phyloP scores from a whole-genome alignment of 2,113 vertebrate species.

The Serinus canaria region DNA sequence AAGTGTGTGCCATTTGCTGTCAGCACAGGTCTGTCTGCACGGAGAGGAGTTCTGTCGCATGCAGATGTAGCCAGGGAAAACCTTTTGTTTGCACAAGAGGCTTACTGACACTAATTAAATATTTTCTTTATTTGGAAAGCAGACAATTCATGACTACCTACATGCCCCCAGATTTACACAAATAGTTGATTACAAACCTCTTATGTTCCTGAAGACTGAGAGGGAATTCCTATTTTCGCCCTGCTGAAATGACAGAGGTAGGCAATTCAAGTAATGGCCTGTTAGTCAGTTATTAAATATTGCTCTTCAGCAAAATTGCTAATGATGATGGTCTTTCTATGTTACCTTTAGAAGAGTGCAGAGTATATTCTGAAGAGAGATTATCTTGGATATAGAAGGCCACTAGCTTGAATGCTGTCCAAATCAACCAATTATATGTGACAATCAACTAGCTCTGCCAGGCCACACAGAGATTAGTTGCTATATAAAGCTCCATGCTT shows the following conservation, averaged over 20 bases:
- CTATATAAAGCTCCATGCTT: slow-evolving; percentile 11
- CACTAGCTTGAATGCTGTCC: slow-evolving; percentile 31
- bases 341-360: slow-evolving; percentile 10
- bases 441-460: slow-evolving; percentile 28
- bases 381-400: slow-evolving; percentile 15
- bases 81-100: not conserved
- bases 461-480: slow-evolving; percentile 20
- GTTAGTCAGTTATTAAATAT: slow-evolving; percentile 41
- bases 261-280: slow-evolving; percentile 45
- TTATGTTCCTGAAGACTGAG: not conserved
- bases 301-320: slow-evolving; percentile 48
- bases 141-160: not conserved
- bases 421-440: slow-evolving; percentile 51
- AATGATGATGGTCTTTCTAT: slow-evolving; percentile 26
- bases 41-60: not conserved
- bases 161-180: not conserved
- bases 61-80: not conserved
- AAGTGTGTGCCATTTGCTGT: not conserved
- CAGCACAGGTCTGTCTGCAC: not conserved
- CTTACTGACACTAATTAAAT: slow-evolving; percentile 6
- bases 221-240: not conserved
- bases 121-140: slow-evolving; percentile 14
- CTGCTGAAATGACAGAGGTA: slow-evolving; percentile 21
- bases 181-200: not conserved
- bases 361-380: slow-evolving; percentile 35